Evolutionary conservation across 1,140 invertebrate species (phyloP).

Genomic region (Drosophila orosa): DNA sequence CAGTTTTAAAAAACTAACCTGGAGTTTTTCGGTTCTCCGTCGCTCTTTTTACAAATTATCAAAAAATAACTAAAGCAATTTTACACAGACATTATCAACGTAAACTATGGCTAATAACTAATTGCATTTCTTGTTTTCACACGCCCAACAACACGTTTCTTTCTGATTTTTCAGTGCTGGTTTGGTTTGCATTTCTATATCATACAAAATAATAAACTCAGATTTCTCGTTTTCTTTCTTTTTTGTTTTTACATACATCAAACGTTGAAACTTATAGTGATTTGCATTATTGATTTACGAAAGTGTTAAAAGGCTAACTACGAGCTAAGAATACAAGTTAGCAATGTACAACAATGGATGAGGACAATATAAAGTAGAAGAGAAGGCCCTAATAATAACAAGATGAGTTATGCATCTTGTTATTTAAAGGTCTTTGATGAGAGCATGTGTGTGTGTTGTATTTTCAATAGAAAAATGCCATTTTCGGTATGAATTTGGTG

Average conservation of each 20-base stretch:
- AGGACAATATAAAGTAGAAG: conserved; percentile 5
- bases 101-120: conserved; percentile 63
- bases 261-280: conserved; percentile 21
- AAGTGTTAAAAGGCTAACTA: conserved; percentile 38
- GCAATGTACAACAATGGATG: conserved; percentile 33
- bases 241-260: conserved; percentile 16
- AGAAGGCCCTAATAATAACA: background rate
- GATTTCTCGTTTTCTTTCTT: conserved; percentile 10
- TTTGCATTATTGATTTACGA: conserved; percentile 16
- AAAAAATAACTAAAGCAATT: conserved; percentile 72
- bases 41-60: conserved; percentile 70
- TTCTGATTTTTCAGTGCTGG: conserved; percentile 11
- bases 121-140: conserved; percentile 51
- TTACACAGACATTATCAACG: conserved; percentile 56
- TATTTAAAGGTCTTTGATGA: background rate
- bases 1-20: conserved; percentile 70
- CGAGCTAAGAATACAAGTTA: conserved; percentile 39
- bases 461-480: conserved; percentile 47
- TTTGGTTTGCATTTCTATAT: conserved; percentile 9
- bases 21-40: conserved; percentile 32
- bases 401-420: background rate
- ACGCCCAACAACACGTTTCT: background rate
- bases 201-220: conserved; percentile 36
- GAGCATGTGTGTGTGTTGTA: conserved; percentile 9
- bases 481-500: conserved; percentile 15